Base-by-base conservation (phyloP, 2,797 vertebrate genomes). In the Notolabrus celidotus region DNA sequence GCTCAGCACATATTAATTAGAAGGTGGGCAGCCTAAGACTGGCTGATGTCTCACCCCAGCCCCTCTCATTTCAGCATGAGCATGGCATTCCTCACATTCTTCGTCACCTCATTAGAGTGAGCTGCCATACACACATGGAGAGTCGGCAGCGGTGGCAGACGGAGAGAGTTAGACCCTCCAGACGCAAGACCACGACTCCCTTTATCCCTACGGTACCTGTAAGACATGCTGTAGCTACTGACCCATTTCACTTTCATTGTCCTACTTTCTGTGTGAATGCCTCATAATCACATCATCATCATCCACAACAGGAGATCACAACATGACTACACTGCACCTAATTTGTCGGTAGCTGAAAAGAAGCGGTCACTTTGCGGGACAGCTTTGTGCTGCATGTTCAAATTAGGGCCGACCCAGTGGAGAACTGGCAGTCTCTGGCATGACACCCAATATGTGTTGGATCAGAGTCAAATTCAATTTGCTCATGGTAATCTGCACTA, bases 81-180 rank as follows among this genome's bases (percentile, higher is more conserved):
- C 87, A 74, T 79, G 86, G 90, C 90, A 94, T 95, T 95, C 94
- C 74, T 91, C 77, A 61, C 91, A 94, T 94, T 94, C 93, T 91
- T 89, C 58, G 82, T 85, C 91, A 92, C 87, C 90, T 94, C 92
- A 93, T 94, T 94, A 94, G 91, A 86, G 86, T 25, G 69, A 87
- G 84, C 85, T 63, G 73, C 86, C 86, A 71, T 81, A 83, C 87
- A 87, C 83, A 70, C 83, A 88, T 49, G 70, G 52, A 77, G 84
- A 87, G 87, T 68, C 71, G 27, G 49, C 55, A 84, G 81, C 42
- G 67, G 79, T 88, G 86, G 84, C 82, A 71, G 81, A 77, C 64
- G 20, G 64, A 41, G 22, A 49, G 57, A 65, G 62, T 53, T 23
- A 34, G 69, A 84, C 77, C 85, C 67, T 63, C 22, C n/a, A 65